A percentile compares a stretch with the other conserved stretches of the same genome.
Evolutionary conservation across 2,113 vertebrate genomes (phyloP).

Genomic region (Hydrolagus affinis): DNA sequence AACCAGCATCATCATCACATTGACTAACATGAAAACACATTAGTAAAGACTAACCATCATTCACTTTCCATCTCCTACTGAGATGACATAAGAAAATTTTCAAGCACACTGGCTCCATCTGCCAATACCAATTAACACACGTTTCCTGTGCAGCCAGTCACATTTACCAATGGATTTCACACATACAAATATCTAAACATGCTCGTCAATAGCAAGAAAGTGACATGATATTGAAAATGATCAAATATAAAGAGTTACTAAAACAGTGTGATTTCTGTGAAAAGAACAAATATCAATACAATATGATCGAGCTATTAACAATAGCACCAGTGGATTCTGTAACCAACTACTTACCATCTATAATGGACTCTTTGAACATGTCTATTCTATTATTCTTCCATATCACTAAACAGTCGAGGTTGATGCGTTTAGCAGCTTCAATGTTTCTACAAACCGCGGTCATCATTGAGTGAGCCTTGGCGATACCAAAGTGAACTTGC

Average conservation of each 20-base stretch:
- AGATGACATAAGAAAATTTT: conserved; percentile 7
- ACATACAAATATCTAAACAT: not conserved
- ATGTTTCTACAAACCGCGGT: conserved; percentile 44
- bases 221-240: not conserved
- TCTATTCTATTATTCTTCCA: conserved; percentile 60
- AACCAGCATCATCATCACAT: not conserved
- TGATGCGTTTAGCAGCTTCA: conserved; percentile 44
- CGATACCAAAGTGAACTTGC: conserved; percentile 57
- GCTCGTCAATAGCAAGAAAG: not conserved
- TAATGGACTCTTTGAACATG: conserved; percentile 51
- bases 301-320: conserved; percentile 41
- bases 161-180: not conserved
- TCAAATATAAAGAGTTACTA: not conserved
- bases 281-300: conserved; percentile 5
- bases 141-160: conserved; percentile 9
- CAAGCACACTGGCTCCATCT: not conserved
- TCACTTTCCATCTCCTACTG: not conserved
- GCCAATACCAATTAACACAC: conserved; percentile 8
- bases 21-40: not conserved
- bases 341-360: conserved; percentile 53
- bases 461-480: conserved; percentile 57
- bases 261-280: not conserved
- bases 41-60: not conserved
- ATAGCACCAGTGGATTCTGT: conserved; percentile 45
- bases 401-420: conserved; percentile 50